phyloP scores from a whole-genome alignment of 2,113 vertebrate genomes.

The Cephalopholis sonnerati region DNA sequence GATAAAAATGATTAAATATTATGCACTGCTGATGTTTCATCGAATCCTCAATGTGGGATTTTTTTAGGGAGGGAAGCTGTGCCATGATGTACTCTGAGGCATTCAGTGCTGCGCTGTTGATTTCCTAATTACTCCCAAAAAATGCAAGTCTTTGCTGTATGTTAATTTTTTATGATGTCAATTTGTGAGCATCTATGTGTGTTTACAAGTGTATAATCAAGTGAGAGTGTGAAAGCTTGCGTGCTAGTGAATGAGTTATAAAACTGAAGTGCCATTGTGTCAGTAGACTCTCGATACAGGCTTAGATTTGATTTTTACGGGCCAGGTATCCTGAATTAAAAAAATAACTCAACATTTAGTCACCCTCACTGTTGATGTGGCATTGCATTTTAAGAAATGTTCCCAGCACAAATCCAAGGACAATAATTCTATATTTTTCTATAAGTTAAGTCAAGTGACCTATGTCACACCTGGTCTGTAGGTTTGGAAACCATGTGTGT shows the following conservation, averaged over 20 bases:
- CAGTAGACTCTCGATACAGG: background rate
- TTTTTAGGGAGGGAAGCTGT: background rate
- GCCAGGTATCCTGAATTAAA: background rate
- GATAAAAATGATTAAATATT: constrained; percentile 16
- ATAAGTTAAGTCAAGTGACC: background rate
- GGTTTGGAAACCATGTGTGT: background rate
- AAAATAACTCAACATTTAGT: background rate
- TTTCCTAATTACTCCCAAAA: constrained; percentile 16
- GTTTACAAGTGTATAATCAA: background rate
- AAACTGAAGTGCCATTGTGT: background rate
- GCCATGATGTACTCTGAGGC: background rate
- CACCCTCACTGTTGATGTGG: background rate
- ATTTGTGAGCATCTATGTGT: background rate
- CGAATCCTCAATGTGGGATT: constrained; percentile 4
- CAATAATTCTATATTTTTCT: constrained; percentile 7
- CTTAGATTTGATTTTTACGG: background rate
- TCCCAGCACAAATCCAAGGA: background rate
- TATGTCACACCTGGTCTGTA: background rate
- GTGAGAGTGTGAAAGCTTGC: background rate
- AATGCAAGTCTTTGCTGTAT: background rate
- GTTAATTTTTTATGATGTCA: background rate
- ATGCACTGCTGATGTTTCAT: constrained; percentile 24
- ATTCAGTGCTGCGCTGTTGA: background rate
- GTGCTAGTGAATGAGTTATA: background rate
- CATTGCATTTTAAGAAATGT: constrained; percentile 1